These are phyloP conservation scores for Jacana jacana DNA, from an alignment of 2,113 vertebrate genomes.

Conservation along the genomic window DNA sequence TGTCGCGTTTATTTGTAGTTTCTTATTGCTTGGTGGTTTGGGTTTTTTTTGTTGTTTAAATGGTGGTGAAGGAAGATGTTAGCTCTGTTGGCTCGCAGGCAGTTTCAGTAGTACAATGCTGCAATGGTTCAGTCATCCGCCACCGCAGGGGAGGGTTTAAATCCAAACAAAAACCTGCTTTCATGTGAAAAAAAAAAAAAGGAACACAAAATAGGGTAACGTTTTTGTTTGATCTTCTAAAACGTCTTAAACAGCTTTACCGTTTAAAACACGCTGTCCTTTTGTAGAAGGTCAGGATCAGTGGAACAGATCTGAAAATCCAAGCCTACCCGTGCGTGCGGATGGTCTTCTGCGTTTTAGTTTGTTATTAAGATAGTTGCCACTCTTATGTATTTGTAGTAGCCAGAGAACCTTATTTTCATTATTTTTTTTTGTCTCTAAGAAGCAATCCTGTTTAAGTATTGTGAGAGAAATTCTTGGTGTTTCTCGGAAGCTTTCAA, in stretches of 20 bases:
- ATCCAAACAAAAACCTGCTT: neutral
- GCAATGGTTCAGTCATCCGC: neutral
- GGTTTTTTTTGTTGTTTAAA: neutral
- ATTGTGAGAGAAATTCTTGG: neutral
- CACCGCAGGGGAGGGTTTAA: neutral
- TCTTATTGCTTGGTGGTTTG: neutral
- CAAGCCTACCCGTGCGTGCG: neutral
- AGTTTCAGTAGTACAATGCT: neutral
- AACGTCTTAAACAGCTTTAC: neutral
- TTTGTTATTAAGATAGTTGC: neutral
- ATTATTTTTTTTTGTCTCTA: neutral
- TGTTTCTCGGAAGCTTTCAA: neutral
- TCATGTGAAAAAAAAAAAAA: neutral
- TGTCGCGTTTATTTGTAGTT: neutral
- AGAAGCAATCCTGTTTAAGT: neutral
- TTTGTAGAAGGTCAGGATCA: neutral
- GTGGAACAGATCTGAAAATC: neutral
- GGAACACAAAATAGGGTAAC: fast-evolving
- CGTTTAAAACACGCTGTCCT: neutral
- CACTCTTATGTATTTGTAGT: neutral
- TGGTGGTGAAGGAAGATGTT: neutral
- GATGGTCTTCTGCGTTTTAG: neutral
- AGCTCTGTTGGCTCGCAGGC: neutral
- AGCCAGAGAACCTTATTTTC: neutral
- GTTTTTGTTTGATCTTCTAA: neutral